phyloP scores from a whole-genome alignment of 92 coral and sea anemone genomes.

The Phenganax marumi region DNA sequence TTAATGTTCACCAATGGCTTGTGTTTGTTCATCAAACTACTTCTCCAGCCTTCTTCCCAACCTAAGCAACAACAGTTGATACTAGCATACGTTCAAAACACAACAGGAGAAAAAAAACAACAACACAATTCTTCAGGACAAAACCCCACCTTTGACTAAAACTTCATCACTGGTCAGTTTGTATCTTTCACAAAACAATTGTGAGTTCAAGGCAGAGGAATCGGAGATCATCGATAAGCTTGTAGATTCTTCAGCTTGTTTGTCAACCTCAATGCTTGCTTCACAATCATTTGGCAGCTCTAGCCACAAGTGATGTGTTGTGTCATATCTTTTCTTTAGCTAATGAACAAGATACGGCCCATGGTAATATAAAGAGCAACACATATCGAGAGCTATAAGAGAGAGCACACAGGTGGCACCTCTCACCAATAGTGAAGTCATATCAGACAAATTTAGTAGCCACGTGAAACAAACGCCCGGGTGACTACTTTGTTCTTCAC shows the following conservation, averaged over 20 bases:
- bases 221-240: conserved; percentile 4
- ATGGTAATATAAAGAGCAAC: not conserved
- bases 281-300: conserved; percentile 85
- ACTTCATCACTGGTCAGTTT: conserved; percentile 23
- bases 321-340: conserved; percentile 84
- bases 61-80: conserved; percentile 35
- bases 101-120: not conserved
- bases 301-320: conserved; percentile 68
- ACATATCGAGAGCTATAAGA: not conserved
- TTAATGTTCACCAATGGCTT: conserved; percentile 70
- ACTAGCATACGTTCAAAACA: not conserved
- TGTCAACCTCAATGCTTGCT: conserved; percentile 40
- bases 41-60: conserved; percentile 93
- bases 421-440: not conserved
- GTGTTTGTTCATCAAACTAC: conserved; percentile 76
- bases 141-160: conserved; percentile 27
- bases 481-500: no score
- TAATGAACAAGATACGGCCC: conserved; percentile 3
- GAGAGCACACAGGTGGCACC: no score
- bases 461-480: no score
- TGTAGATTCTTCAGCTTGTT: not conserved
- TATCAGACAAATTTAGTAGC: not conserved
- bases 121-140: not conserved
- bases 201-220: not conserved
- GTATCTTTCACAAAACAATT: conserved; percentile 36